These are phyloP conservation scores for Nomada lathburiana DNA, from an alignment of 2,888 invertebrate species.

Conservation along the genomic window DNA sequence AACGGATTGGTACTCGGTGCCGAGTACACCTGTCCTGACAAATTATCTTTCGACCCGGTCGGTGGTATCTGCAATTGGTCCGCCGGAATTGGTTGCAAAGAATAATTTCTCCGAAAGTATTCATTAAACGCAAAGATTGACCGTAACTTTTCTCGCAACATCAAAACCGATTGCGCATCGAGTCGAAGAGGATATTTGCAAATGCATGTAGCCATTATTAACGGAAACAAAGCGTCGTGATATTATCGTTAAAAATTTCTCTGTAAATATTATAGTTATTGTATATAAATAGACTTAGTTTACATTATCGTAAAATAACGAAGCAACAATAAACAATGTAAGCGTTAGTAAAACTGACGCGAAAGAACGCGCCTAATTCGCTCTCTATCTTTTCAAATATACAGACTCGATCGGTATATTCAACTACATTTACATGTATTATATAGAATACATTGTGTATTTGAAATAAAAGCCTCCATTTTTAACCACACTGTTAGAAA, in stretches of 20 bases:
- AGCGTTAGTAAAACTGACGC: constrained; percentile 26
- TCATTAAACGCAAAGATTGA: not conserved
- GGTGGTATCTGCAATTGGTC: constrained; percentile 97
- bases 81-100: constrained; percentile 91
- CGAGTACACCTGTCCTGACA: constrained; percentile 95
- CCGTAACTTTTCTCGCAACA: not conserved
- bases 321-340: constrained; percentile 39
- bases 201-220: constrained; percentile 48
- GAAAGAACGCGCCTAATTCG: constrained; percentile 16
- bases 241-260: constrained; percentile 76
- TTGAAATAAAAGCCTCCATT: constrained; percentile 61
- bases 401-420: constrained; percentile 14
- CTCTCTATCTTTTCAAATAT: constrained; percentile 2
- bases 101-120: constrained; percentile 75
- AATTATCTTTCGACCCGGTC: constrained; percentile 94
- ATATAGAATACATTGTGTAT: constrained; percentile 45
- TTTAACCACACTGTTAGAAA: constrained; percentile 60
- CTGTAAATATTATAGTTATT: constrained; percentile 67
- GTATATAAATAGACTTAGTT: constrained; percentile 69
- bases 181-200: not conserved
- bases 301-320: constrained; percentile 29
- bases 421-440: not conserved
- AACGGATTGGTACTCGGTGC: constrained; percentile 92
- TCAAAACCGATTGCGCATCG: not conserved
- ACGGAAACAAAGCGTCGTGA: constrained; percentile 74